A percentile compares a stretch with the other conserved stretches of the same genome.
These are phyloP conservation scores for Rhineura floridana DNA, from an alignment of 2,113 vertebrate genomes.

Conservation along the genomic window DNA sequence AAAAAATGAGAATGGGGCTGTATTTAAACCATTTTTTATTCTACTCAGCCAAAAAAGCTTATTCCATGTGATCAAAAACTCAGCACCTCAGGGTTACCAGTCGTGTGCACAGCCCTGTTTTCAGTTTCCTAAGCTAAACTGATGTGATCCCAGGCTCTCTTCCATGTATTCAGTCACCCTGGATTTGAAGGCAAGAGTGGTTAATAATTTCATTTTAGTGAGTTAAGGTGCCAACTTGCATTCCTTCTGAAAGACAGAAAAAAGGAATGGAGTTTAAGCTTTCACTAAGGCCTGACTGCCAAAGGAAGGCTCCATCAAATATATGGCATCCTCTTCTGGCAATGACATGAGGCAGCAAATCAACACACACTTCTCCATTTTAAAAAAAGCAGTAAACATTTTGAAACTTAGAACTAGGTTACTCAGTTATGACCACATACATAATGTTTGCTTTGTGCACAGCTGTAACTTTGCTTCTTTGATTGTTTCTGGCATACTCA, in stretches of 20 bases:
- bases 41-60: too few species aligned
- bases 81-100: not conserved
- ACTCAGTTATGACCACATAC: slow-evolving; percentile 73
- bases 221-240: not conserved
- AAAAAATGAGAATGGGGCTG: too few species aligned
- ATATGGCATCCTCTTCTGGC: not conserved
- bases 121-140: not conserved
- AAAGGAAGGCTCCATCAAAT: not conserved
- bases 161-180: not conserved
- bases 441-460: slow-evolving; percentile 99
- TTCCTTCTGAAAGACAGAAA: not conserved
- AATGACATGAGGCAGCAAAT: not conserved
- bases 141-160: not conserved
- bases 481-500: slow-evolving; percentile 93
- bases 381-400: not conserved
- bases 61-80: not conserved
- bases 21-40: too few species aligned
- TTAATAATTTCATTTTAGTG: not conserved
- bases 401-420: not conserved
- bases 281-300: not conserved
- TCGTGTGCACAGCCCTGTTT: not conserved
- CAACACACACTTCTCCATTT: not conserved
- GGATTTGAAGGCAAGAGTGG: not conserved
- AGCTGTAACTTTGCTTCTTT: slow-evolving; percentile 90
- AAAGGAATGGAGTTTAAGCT: not conserved